Base-by-base conservation (phyloP, 2,797 vertebrate species). In the Acanthurus leucopareius region DNA sequence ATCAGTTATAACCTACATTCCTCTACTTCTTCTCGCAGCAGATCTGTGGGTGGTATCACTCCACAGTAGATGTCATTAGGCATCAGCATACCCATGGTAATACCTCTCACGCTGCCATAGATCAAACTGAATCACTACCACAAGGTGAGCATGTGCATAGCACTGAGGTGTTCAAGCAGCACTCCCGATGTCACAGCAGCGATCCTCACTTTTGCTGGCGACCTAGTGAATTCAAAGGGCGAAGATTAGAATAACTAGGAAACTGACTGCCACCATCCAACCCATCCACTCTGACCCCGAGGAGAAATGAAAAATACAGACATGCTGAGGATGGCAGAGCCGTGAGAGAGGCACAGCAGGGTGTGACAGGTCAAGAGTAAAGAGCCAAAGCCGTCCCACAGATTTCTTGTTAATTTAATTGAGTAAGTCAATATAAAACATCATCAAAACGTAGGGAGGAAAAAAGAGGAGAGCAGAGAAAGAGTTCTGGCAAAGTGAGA, bases 361-460 rank as follows among this genome's bases (percentile, higher is more conserved):
- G 40, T 40, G 14, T 5, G 20, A 72, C 59, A 69, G 28, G 42
- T 22, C 10, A 69, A 60, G 2, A 92, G 74, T 69, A 32, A 88
- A 80, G 77, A 90, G 78, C 60, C 86, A 62, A 90, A 91, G 78
- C 72, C 75, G 66, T 81, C 53, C 74, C 79, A 32, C 0, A 66
- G 20, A 68, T 78, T 90, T 89, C 49, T 84, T 87, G 59, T 91
- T 93, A 75, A 93, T 94, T 94, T 95, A 93, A 94, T 93, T 13
- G 78, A 83, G 79, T 71, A 83, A 84, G 89, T 93, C 15, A 60
- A 91, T 93, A 93, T 65, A 93, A 94, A 94, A 93, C 88, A 90
- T 77, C 82, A 89, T 90, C 68, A 86, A 84, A 83, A 87, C 57
- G 64, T 78, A 16, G 68, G 45, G 6, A 11, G 16, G 62, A 52